Evolutionary conservation across 2,797 vertebrate genomes (phyloP).

Genomic region (Potorous gilbertii): DNA sequence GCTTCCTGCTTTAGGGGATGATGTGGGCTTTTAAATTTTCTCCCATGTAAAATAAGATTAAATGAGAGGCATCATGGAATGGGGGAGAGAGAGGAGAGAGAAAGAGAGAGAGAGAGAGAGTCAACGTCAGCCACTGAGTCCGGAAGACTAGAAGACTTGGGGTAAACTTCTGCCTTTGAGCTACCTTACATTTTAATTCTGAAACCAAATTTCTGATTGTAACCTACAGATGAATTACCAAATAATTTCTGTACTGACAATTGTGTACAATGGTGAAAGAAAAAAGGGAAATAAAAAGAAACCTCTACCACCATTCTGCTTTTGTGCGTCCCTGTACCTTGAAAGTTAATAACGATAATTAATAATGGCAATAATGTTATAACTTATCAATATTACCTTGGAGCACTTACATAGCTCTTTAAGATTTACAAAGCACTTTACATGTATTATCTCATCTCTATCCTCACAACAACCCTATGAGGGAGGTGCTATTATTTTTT

Average conservation of each 20-base stretch:
- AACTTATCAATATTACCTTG: neutral
- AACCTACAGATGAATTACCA: neutral
- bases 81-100: too few species aligned
- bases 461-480: neutral
- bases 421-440: neutral
- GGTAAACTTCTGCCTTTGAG: neutral
- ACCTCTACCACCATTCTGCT: neutral
- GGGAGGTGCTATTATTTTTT: neutral
- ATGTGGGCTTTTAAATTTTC: neutral
- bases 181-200: neutral
- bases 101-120: too few species aligned
- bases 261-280: neutral
- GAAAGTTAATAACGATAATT: neutral
- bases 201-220: neutral
- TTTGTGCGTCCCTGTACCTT: neutral
- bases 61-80: neutral
- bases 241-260: neutral
- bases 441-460: neutral
- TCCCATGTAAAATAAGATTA: neutral
- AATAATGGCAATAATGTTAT: neutral
- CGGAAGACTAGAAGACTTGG: neutral
- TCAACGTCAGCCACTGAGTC: neutral
- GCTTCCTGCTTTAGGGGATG: constrained; percentile 42
- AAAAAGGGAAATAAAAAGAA: neutral
- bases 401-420: neutral